These are phyloP conservation scores for Cyprinodon tularosa DNA, from an alignment of 2,113 vertebrate genomes.

Conservation along the genomic window DNA sequence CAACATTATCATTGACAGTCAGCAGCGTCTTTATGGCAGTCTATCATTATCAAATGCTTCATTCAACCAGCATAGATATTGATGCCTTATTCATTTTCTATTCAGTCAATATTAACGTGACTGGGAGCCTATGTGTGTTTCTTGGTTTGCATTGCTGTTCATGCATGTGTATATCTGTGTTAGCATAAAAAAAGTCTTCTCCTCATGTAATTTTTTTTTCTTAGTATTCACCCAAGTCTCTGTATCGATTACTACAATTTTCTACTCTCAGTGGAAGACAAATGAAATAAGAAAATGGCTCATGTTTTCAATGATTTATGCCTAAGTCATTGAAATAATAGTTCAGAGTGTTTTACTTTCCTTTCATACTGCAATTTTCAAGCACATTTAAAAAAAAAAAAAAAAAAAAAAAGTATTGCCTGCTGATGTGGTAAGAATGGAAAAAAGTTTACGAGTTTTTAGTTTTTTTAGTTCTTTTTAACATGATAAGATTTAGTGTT, in stretches of 20 bases:
- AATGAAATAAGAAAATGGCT: background rate
- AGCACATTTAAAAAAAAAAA: too few relatives aligned
- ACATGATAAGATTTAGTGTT: too few relatives aligned
- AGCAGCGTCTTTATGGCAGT: constrained; percentile 22
- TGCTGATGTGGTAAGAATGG: too few relatives aligned
- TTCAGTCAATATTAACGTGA: too few relatives aligned
- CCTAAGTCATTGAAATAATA: background rate
- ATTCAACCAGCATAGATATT: too few relatives aligned
- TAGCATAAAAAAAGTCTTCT: too few relatives aligned
- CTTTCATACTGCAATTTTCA: background rate
- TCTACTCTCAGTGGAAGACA: background rate
- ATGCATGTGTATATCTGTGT: background rate
- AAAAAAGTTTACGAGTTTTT: too few relatives aligned
- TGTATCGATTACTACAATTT: background rate
- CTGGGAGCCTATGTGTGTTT: background rate
- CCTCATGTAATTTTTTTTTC: too few relatives aligned
- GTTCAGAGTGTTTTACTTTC: background rate
- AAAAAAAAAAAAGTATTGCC: too few relatives aligned
- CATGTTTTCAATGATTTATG: background rate
- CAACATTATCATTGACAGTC: constrained; percentile 56
- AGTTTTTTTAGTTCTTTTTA: too few relatives aligned
- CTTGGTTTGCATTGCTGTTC: background rate
- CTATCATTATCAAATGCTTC: background rate
- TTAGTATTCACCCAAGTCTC: too few relatives aligned
- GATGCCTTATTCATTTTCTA: too few relatives aligned